phyloP scores from a whole-genome alignment of 2,888 invertebrate genomes.

The Spodoptera exigua region DNA sequence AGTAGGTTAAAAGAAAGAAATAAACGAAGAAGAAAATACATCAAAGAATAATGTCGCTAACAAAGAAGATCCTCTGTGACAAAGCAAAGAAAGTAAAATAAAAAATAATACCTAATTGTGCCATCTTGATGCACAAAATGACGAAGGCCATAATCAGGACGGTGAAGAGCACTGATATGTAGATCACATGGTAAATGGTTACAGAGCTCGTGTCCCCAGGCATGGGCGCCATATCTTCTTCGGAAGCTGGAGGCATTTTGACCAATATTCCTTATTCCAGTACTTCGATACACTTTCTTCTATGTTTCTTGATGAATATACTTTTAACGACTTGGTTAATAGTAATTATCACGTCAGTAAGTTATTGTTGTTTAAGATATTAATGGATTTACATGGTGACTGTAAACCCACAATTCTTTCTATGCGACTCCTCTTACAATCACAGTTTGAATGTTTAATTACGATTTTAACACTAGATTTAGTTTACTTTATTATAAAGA shows the following conservation, averaged over 20 bases:
- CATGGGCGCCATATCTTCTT: conserved; percentile 38
- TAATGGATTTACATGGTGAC: conserved; percentile 11
- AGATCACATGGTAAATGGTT: conserved; percentile 46
- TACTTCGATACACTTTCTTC: too few species aligned
- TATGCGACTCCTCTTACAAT: neutral
- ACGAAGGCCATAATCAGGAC: conserved; percentile 71
- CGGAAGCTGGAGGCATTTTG: conserved; percentile 47
- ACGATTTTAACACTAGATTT: conserved; percentile 14
- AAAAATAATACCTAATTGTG: conserved; percentile 64
- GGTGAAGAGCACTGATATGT: conserved; percentile 61
- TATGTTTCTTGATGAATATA: conserved; percentile 3
- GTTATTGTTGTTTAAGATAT: neutral
- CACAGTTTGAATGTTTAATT: conserved; percentile 15
- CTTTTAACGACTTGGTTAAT: conserved; percentile 26
- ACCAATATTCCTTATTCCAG: conserved; percentile 13
- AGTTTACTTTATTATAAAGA: conserved; percentile 42
- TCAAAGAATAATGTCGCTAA: neutral
- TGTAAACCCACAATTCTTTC: conserved; percentile 7
- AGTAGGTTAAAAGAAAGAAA: neutral
- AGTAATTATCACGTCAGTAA: conserved; percentile 11
- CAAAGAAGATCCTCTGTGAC: neutral
- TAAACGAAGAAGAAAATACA: neutral
- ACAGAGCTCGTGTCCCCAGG: conserved; percentile 8
- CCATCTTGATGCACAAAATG: conserved; percentile 73
- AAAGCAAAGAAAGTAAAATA: conserved; percentile 16